Base-by-base conservation (phyloP, 2,113 vertebrate genomes). In the Sakesphorus luctuosus region DNA sequence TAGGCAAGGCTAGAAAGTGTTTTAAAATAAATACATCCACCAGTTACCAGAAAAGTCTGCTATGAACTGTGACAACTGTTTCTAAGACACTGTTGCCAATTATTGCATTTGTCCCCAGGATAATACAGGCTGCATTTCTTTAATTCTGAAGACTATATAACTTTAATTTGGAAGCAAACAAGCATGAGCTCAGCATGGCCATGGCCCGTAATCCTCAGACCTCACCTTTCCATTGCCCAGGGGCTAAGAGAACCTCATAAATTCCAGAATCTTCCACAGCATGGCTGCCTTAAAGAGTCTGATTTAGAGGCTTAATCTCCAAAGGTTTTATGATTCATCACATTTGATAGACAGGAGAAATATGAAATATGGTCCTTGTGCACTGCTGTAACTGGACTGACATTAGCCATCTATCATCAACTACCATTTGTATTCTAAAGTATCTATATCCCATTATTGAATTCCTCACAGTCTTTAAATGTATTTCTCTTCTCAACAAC, bases 301-400 rank as follows among this genome's bases (percentile, higher is more conserved):
- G 79, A 85, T 96, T 93, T 76, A 83, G 82, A 86, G 52, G 47
- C 72, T 93, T 86, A 18, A 67, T 90, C 91, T 89, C 83, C 68
- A 50, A 55, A 84, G 80, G 82, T 71, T 90, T 91, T 83, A 74
- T 67, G 72, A 71, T 75, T 87, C 90, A 93, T 63, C 35, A 33
- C 38, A 40, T 74, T 87, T 83, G 53, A 67, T 21, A 52, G 87
- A 55, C 55, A 85, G 43, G 31, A 91, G 46, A 94, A 93, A 77
- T 47, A 38, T 65, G 74, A 89, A 96, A 89, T 83, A 52, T 7
- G 33, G 89, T 67, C 91, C 71, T 11, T 21, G 35, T 50, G 72
- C 59, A 52, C 85, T 52, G 72, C 92, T 94, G 38, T 31, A 94
- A 59, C 59, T 86, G 72, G 55, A 65, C 65, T 84, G 83, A 89